Evolutionary conservation across 2,888 invertebrate genomes (phyloP).

Genomic region (Creontiades dilutus): DNA sequence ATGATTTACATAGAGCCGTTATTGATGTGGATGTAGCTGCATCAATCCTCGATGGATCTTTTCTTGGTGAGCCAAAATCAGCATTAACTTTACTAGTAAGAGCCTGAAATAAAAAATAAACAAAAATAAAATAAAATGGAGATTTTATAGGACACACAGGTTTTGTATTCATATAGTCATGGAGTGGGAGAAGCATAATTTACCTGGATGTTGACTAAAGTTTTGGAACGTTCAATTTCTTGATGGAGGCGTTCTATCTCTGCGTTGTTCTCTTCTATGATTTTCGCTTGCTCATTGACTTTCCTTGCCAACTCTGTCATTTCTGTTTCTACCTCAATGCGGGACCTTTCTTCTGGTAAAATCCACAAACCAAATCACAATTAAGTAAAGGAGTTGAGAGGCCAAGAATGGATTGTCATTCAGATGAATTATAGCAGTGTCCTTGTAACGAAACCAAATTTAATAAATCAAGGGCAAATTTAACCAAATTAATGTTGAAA

Average conservation of each 20-base stretch:
- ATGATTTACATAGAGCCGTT: slow-evolving; percentile 75
- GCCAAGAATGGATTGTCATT: no score
- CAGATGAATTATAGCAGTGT: no score
- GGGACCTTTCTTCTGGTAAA: slow-evolving; percentile 48
- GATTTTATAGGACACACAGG: no score
- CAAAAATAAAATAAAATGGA: no score
- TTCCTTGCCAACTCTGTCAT: slow-evolving; percentile 78
- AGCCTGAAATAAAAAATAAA: slow-evolving; percentile 77
- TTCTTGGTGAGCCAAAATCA: slow-evolving; percentile 78
- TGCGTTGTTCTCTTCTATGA: slow-evolving; percentile 77
- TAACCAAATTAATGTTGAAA: no score
- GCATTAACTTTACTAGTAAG: slow-evolving; percentile 81
- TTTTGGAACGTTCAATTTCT: slow-evolving; percentile 82
- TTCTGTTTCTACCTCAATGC: slow-evolving; percentile 78
- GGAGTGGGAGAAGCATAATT: background rate
- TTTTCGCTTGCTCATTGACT: slow-evolving; percentile 79
- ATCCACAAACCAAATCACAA: background rate
- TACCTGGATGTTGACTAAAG: slow-evolving; percentile 81
- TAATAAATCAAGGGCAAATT: no score
- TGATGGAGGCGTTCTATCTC: slow-evolving; percentile 76
- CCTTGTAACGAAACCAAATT: no score
- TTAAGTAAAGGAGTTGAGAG: no score
- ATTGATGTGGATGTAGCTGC: slow-evolving; percentile 75
- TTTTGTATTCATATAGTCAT: no score
- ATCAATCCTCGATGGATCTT: slow-evolving; percentile 40